These are phyloP conservation scores for Podarcis muralis DNA, from an alignment of 2,113 vertebrate genomes.

Conservation along the genomic window DNA sequence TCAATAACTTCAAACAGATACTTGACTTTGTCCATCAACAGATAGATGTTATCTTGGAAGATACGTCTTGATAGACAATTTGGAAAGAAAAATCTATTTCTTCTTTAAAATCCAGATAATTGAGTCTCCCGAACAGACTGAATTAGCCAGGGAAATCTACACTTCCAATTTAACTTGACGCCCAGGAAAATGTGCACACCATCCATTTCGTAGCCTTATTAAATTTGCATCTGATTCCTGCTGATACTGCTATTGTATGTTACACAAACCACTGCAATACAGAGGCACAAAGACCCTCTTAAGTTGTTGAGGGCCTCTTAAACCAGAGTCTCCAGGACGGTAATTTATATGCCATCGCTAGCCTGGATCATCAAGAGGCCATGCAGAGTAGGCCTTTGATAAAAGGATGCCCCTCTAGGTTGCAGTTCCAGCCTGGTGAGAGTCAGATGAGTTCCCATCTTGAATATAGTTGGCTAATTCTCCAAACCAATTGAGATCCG, in stretches of 20 bases:
- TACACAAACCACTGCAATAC: neutral
- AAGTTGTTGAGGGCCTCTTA: neutral
- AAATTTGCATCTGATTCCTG: neutral
- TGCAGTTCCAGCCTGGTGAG: neutral
- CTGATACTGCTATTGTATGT: neutral
- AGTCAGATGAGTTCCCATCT: no score
- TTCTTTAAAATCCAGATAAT: conserved; percentile 16
- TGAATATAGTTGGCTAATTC: neutral
- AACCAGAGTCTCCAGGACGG: neutral
- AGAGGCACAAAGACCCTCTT: neutral
- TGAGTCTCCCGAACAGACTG: neutral
- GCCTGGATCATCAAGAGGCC: neutral
- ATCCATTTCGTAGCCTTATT: neutral
- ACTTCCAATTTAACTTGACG: conserved; percentile 28
- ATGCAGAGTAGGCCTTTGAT: neutral
- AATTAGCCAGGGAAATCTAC: conserved; percentile 33
- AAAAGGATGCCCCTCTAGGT: neutral
- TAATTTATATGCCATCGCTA: neutral
- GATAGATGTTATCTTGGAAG: conserved; percentile 35
- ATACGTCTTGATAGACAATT: neutral
- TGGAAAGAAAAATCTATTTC: neutral
- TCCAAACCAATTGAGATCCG: neutral
- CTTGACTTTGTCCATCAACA: neutral
- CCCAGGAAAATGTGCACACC: neutral
- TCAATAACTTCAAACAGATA: conserved; percentile 4